Evolutionary conservation across 2,888 invertebrate species (phyloP).

Genomic region (Hypercompe scribonia): DNA sequence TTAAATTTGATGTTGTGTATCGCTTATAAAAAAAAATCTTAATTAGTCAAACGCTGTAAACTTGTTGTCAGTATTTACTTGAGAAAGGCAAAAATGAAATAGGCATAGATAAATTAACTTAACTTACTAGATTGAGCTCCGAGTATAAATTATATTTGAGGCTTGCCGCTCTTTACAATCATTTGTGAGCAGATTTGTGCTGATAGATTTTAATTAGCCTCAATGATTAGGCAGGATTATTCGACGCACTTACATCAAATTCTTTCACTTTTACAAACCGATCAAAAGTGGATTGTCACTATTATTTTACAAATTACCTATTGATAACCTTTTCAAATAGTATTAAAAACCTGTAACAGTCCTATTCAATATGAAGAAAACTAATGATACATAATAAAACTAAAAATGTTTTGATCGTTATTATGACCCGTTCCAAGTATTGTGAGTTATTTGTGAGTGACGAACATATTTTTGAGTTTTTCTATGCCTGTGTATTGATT

Average conservation of each 20-base stretch:
- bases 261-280: not conserved
- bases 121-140: slow-evolving; percentile 17
- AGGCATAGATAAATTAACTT: not conserved
- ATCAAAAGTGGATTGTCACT: not conserved
- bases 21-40: not conserved
- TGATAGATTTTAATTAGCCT: slow-evolving; percentile 29
- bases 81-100: not conserved
- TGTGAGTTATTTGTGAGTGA: not conserved
- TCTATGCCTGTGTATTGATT: not conserved
- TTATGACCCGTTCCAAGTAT: not conserved
- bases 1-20: not conserved
- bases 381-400: not conserved
- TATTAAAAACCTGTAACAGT: not conserved
- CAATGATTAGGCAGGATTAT: slow-evolving; percentile 32
- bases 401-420: not conserved
- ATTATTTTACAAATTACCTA: not conserved
- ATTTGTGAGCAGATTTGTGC: not conserved
- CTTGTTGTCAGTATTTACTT: not conserved
- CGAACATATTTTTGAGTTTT: not conserved
- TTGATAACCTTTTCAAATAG: slow-evolving; percentile 1
- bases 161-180: not conserved
- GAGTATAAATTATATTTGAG: slow-evolving; percentile 27
- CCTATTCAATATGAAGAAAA: not conserved
- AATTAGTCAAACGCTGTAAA: not conserved
- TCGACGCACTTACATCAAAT: not conserved